Conservation (phyloP, 2,113 vertebrate genomes). For the Pituophis catenifer region DNA sequence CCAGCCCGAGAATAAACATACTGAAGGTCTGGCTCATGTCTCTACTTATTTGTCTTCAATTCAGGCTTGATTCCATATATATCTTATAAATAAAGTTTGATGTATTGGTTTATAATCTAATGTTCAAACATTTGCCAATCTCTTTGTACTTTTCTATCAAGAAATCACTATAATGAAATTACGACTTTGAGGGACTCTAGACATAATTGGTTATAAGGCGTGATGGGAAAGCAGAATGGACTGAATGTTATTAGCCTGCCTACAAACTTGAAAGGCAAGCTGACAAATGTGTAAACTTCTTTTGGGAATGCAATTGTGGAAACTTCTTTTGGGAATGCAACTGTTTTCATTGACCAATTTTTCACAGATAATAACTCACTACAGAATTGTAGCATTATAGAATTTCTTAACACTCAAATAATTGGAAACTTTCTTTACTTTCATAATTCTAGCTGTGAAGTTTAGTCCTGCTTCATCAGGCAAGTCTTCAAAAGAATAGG, state of each 20-base stretch:
- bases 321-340: background rate
- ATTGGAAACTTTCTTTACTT: background rate
- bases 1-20: background rate
- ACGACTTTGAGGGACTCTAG: background rate
- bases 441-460: background rate
- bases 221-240: background rate
- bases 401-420: background rate
- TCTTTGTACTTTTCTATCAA: background rate
- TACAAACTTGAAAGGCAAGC: background rate
- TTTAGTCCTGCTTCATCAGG: background rate
- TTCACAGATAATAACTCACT: background rate
- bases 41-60: background rate
- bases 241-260: background rate
- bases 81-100: background rate
- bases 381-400: background rate
- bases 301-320: background rate
- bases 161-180: background rate
- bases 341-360: background rate
- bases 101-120: background rate
- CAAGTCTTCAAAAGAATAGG: background rate
- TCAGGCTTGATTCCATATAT: background rate
- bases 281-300: background rate
- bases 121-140: background rate
- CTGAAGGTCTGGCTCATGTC: background rate
- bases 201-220: background rate